Base-by-base conservation (phyloP, 2,113 vertebrate genomes). In the Falcunculus frontatus region DNA sequence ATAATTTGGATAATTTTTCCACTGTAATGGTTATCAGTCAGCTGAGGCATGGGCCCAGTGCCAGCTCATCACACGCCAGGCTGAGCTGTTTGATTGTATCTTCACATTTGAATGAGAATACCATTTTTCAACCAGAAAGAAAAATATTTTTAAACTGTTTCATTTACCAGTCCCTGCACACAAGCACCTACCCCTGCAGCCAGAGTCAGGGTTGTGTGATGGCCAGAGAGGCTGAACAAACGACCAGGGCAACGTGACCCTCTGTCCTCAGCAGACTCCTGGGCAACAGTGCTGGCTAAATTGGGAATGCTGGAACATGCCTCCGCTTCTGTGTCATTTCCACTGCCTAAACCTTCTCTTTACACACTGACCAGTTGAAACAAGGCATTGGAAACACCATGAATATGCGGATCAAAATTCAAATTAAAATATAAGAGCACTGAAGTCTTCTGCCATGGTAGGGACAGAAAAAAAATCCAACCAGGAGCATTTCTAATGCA, bases 171-270 rank as follows among this genome's bases (percentile, higher is more conserved):
- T 35, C 26, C 33, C 60, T 13, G n/a, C 60, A 63, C 29, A 49
- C 25, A 18, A 50, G n/a, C 37, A 33, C 8, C 30, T 52, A 11
- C 11, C 27, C 30, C 74, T 57, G 44, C 30, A 79, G 50, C 68
- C 64, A 70, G 49, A 49, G 27, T 26, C 56, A 50, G 56, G 35
- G 42, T 6, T 33, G 22, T n/a, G 50, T 56, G 42, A 77, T 37
- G 16, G 37, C 49, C 67, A 17, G 68, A 52, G 39, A 20, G 44
- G 21, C n/a, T 63, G 68, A 47, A 65, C 11, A n/a, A 81, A 46
- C 0, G 2, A 63, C 11, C 27, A 15, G 60, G 46, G 53, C 65
- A 89, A 82, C 0, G 1, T 7, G 62, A 91, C 65, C 20, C 35
- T 59, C 59, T 78, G 35, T 35, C 52, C 53, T 41, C 44, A 53